Conservation (phyloP, 2,797 vertebrate species). For the Melanogrammus aeglefinus region DNA sequence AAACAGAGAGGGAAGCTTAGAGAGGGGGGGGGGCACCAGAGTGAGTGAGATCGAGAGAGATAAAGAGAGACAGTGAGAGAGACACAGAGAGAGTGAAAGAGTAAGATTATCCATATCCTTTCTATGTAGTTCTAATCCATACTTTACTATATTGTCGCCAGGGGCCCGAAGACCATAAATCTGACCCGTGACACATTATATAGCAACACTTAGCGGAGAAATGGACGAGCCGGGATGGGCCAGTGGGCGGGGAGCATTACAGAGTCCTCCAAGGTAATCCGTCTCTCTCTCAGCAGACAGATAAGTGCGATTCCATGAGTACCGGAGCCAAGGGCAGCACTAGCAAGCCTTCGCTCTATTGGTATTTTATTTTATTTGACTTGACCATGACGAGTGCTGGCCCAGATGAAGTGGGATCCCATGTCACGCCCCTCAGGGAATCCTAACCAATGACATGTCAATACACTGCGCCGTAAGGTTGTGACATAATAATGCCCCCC, state of each 20-base stretch:
- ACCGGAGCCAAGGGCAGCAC: neutral
- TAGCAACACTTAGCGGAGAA: conserved; percentile 55
- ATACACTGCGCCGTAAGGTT: neutral
- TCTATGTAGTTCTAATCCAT: conserved; percentile 55
- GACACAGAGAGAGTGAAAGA: conserved; percentile 23
- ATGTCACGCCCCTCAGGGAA: neutral
- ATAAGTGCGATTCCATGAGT: conserved; percentile 22
- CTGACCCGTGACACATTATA: conserved; percentile 43
- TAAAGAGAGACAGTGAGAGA: conserved; percentile 13
- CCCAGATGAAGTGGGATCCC: neutral
- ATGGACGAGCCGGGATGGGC: conserved; percentile 27
- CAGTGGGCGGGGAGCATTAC: conserved; percentile 32
- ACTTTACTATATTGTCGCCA: conserved; percentile 54
- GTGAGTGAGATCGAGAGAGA: conserved; percentile 3
- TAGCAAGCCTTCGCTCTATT: neutral
- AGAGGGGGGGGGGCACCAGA: neutral
- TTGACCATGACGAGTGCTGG: neutral
- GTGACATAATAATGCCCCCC: neutral
- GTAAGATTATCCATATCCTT: conserved; percentile 53
- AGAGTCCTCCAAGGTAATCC: conserved; percentile 26
- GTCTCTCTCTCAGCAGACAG: conserved; percentile 26
- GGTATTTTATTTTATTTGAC: neutral
- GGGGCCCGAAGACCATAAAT: conserved; percentile 41
- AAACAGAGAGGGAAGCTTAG: conserved; percentile 6
- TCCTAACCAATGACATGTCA: neutral